Percentiles rank a stretch among this genome's conserved stretches.
phyloP scores from a whole-genome alignment of 23 tunicate genomes.

The Corella eumyota region DNA sequence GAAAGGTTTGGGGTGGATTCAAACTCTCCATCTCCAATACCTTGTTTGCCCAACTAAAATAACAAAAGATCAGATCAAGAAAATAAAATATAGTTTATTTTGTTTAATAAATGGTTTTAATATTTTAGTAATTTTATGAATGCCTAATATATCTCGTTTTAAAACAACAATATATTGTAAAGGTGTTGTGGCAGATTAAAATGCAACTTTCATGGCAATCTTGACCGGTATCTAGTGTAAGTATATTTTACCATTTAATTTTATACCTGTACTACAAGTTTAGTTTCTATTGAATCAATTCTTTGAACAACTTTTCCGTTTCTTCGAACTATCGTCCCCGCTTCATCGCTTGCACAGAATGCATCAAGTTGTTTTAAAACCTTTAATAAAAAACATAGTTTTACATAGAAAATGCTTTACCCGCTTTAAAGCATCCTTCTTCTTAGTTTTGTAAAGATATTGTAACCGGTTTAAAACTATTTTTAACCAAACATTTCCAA shows the following conservation, averaged over 20 bases:
- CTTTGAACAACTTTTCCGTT: constrained; percentile 15
- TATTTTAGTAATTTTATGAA: no score
- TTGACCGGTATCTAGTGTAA: no score
- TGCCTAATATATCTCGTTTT: no score
- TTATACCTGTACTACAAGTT: constrained; percentile 47
- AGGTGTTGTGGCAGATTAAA: no score
- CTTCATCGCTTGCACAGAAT: constrained; percentile 40
- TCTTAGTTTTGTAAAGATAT: no score
- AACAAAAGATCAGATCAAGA: neutral
- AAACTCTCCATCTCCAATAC: constrained; percentile 90
- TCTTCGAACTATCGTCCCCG: neutral
- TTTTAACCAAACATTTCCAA: no score
- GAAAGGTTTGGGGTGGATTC: constrained; percentile 94
- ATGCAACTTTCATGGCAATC: no score
- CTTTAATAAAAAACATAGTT: constrained; percentile 15
- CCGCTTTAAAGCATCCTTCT: neutral
- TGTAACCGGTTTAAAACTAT: no score
- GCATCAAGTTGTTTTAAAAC: constrained; percentile 66
- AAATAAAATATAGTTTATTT: neutral
- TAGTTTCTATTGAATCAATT: constrained; percentile 61
- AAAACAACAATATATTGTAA: no score
- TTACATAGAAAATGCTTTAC: neutral
- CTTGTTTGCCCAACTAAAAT: constrained; percentile 82
- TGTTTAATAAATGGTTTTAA: no score
- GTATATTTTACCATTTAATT: no score